These are phyloP conservation scores for Mesembrinibis cayennensis DNA, from an alignment of 2,113 vertebrate species.

Conservation along the genomic window DNA sequence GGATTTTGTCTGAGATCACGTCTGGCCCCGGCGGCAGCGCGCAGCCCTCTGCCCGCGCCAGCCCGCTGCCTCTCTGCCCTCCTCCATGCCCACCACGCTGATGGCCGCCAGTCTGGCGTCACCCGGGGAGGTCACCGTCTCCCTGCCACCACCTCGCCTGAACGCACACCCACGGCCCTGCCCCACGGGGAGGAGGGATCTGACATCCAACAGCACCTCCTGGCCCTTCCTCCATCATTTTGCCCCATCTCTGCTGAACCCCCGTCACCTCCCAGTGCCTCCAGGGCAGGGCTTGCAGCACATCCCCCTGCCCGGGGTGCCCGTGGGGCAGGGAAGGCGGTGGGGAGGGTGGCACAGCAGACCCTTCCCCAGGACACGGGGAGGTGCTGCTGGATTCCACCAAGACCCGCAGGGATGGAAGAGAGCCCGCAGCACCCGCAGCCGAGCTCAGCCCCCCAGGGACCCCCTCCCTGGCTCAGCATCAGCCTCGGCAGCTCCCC, in stretches of 20 bases:
- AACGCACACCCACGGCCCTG: background rate
- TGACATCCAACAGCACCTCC: background rate
- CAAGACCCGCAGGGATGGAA: background rate
- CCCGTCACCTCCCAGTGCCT: accelerated
- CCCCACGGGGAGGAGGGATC: background rate
- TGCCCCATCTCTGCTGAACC: background rate
- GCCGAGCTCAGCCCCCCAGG: background rate
- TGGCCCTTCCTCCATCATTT: background rate
- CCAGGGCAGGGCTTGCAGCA: background rate
- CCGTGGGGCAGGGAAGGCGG: no score
- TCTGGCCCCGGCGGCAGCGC: background rate
- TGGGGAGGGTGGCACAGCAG: no score
- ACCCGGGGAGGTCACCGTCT: background rate
- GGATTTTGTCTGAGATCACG: background rate
- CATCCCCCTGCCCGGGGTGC: background rate
- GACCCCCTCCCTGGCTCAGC: accelerated
- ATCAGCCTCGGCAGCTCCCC: background rate
- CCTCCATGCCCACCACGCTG: accelerated
- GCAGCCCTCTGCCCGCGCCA: background rate
- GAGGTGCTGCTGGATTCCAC: background rate
- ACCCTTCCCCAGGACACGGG: background rate
- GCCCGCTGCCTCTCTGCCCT: background rate
- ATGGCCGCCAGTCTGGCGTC: background rate
- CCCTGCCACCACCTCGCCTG: background rate
- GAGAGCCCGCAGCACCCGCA: background rate